Conservation (phyloP, 2,888 invertebrate genomes). For the Malthinus seriepunctatus region DNA sequence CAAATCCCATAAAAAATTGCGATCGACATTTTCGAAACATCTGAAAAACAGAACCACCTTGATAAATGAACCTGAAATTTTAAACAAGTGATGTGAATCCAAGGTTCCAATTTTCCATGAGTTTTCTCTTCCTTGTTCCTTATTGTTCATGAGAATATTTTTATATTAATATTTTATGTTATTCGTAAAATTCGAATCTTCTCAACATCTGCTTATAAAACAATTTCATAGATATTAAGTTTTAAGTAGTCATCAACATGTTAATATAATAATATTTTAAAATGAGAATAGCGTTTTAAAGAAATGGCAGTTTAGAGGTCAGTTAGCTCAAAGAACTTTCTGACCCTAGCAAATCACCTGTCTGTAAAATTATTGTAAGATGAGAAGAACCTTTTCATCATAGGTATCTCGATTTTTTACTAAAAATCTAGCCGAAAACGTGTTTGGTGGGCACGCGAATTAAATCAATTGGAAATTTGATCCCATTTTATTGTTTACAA, state of each 20-base stretch:
- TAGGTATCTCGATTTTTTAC: conserved; percentile 10
- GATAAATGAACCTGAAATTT: too few species aligned
- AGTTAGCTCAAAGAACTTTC: conserved; percentile 19
- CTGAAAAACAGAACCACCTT: too few species aligned
- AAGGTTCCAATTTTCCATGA: too few species aligned
- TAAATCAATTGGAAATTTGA: conserved; percentile 15
- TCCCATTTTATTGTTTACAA: not conserved
- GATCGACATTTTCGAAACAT: too few species aligned
- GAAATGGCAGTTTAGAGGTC: conserved; percentile 18
- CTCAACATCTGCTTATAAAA: not conserved
- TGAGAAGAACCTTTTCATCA: conserved; percentile 1
- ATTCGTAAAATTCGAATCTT: too few species aligned
- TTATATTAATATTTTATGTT: too few species aligned
- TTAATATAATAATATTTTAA: not conserved
- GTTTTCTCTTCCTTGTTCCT: too few species aligned
- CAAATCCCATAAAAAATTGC: too few species aligned
- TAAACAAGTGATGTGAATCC: too few species aligned
- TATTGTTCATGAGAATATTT: too few species aligned
- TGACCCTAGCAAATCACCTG: conserved; percentile 19
- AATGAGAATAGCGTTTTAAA: not conserved
- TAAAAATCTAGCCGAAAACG: conserved; percentile 13
- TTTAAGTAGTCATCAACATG: conserved; percentile 3
- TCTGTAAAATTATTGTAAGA: conserved; percentile 6
- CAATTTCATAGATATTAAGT: conserved; percentile 5
- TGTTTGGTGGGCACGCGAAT: conserved; percentile 22